These are phyloP conservation scores for Sander lucioperca DNA, from an alignment of 2,113 vertebrate species.

Conservation along the genomic window DNA sequence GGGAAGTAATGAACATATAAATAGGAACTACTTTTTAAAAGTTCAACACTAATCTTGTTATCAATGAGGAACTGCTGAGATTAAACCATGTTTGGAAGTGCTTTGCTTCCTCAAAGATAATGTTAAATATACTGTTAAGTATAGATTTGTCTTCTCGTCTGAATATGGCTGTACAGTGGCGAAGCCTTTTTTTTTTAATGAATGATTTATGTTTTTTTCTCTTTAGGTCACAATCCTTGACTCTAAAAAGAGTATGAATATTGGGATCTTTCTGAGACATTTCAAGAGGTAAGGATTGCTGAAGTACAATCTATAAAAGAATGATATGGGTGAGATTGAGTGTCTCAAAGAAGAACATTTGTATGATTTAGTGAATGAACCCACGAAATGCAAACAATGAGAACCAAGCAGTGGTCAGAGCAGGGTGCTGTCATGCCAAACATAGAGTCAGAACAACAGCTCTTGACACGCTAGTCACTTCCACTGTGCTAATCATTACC, in stretches of 20 bases:
- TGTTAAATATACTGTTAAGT: neutral
- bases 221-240: slow-evolving; percentile 82
- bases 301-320: neutral
- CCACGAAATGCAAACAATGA: neutral
- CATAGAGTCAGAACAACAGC: neutral
- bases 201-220: neutral
- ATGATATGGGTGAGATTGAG: neutral
- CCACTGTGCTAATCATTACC: slow-evolving; percentile 24
- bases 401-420: neutral
- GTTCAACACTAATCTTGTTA: slow-evolving; percentile 3
- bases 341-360: neutral
- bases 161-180: neutral
- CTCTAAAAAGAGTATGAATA: slow-evolving; percentile 85
- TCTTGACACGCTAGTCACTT: neutral
- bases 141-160: neutral
- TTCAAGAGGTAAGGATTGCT: slow-evolving; percentile 81
- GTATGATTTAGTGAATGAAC: neutral
- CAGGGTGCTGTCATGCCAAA: neutral
- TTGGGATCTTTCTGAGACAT: slow-evolving; percentile 84
- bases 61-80: slow-evolving; percentile 36
- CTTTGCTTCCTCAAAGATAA: slow-evolving; percentile 48
- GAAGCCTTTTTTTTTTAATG: neutral
- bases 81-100: neutral
- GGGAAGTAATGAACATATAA: slow-evolving; percentile 37
- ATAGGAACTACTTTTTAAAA: slow-evolving; percentile 49